A percentile compares a stretch with the other conserved stretches of the same genome.
These are phyloP conservation scores for Dufourea novaeangliae DNA, from an alignment of 1,140 invertebrate genomes.

Conservation along the genomic window DNA sequence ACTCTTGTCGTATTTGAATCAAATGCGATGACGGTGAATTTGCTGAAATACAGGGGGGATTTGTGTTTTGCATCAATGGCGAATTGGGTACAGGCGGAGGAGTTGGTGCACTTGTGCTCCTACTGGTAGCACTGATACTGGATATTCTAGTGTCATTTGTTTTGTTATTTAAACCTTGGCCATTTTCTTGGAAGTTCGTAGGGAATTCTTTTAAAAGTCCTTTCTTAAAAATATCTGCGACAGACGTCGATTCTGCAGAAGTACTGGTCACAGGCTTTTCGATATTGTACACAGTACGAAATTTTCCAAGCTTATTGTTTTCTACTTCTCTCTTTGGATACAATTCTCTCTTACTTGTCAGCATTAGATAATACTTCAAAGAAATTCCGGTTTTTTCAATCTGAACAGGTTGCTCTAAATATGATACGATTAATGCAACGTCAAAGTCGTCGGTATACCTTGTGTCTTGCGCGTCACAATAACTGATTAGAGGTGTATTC, in stretches of 20 bases:
- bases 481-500: conserved; percentile 83
- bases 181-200: neutral
- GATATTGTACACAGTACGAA: conserved; percentile 83
- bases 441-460: conserved; percentile 87
- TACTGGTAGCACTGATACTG: conserved; percentile 11
- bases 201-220: neutral
- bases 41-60: conserved; percentile 50
- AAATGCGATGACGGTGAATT: conserved; percentile 65
- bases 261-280: conserved; percentile 70
- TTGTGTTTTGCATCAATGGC: conserved; percentile 68
- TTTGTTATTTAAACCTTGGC: conserved; percentile 4
- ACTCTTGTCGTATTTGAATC: conserved; percentile 83
- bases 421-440: conserved; percentile 86
- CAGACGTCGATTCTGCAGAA: conserved; percentile 66
- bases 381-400: conserved; percentile 81
- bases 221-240: conserved; percentile 17
- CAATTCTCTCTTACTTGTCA: conserved; percentile 87
- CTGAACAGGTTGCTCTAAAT: conserved; percentile 80
- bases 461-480: conserved; percentile 84
- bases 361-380: conserved; percentile 88
- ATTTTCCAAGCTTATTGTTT: conserved; percentile 84
- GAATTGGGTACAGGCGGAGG: conserved; percentile 78
- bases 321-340: conserved; percentile 87
- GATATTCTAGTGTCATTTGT: neutral
- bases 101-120: conserved; percentile 69